phyloP scores from a whole-genome alignment of 1,140 invertebrate genomes.

The Drosophila bocqueti region DNA sequence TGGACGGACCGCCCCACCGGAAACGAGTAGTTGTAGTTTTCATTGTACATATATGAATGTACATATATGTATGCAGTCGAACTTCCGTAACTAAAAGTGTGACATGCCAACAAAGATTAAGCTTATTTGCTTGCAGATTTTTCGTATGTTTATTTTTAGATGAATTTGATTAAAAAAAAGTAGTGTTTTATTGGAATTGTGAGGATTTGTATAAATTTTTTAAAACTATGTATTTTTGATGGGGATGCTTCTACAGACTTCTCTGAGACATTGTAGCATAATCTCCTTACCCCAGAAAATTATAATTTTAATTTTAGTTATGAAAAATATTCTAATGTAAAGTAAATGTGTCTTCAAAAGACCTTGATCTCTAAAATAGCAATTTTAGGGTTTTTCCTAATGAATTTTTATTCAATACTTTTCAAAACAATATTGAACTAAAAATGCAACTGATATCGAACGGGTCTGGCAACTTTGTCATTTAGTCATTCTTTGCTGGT shows the following conservation, averaged over 20 bases:
- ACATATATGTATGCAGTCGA: not conserved
- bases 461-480: constrained; percentile 48
- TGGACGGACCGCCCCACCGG: constrained; percentile 40
- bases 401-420: not conserved
- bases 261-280: not conserved
- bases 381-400: not conserved
- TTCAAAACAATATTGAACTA: not conserved
- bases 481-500: constrained; percentile 17
- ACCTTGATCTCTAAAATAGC: too few relatives aligned
- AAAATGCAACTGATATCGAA: constrained; percentile 6
- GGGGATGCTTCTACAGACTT: not conserved
- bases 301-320: too few relatives aligned
- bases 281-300: not conserved
- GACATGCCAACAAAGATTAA: not conserved
- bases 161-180: not conserved
- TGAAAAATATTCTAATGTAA: too few relatives aligned
- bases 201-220: not conserved
- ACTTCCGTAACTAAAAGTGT: constrained; percentile 6
- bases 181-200: not conserved
- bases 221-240: not conserved
- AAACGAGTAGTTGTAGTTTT: constrained; percentile 37
- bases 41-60: too few relatives aligned
- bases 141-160: not conserved
- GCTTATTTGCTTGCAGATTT: not conserved
- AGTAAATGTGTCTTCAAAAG: too few relatives aligned